These are phyloP conservation scores for Phymastichus coffea DNA, from an alignment of 1,140 invertebrate genomes.

Conservation along the genomic window DNA sequence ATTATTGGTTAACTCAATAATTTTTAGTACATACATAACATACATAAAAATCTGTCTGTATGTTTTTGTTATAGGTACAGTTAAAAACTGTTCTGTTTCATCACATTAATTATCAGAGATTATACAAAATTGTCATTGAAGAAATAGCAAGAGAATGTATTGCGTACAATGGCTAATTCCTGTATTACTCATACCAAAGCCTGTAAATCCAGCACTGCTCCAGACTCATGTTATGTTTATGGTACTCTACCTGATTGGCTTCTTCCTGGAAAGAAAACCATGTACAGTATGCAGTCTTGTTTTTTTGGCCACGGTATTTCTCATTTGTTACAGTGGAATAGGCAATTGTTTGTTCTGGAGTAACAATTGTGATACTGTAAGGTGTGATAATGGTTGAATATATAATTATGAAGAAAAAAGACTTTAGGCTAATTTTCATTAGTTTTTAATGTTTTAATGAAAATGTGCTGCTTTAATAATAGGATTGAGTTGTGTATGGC, in stretches of 20 bases:
- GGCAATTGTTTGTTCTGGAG: constrained; percentile 93
- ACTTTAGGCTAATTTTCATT: constrained; percentile 20
- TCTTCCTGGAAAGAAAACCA: constrained; percentile 93
- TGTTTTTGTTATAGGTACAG: constrained; percentile 4
- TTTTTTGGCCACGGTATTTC: constrained; percentile 87
- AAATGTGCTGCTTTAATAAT: constrained; percentile 8
- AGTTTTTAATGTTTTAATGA: constrained; percentile 14
- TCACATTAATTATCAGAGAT: neutral
- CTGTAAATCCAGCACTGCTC: constrained; percentile 88
- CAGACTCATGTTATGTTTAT: constrained; percentile 98
- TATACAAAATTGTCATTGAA: constrained; percentile 1
- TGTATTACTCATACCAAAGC: constrained; percentile 94
- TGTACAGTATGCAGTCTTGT: constrained; percentile 95
- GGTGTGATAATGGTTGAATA: constrained; percentile 65
- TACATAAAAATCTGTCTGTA: neutral
- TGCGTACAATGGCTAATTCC: constrained; percentile 98
- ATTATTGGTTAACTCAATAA: no score
- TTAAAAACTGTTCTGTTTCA: neutral
- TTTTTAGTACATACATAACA: no score
- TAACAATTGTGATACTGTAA: constrained; percentile 72
- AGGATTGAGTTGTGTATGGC: neutral
- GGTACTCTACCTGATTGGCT: constrained; percentile 88
- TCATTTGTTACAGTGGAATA: constrained; percentile 94
- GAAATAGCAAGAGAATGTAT: constrained; percentile 74
- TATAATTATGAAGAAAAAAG: constrained; percentile 3